Evolutionary conservation across 2,888 invertebrate genomes (phyloP).

Genomic region (Hydriomena furcata): DNA sequence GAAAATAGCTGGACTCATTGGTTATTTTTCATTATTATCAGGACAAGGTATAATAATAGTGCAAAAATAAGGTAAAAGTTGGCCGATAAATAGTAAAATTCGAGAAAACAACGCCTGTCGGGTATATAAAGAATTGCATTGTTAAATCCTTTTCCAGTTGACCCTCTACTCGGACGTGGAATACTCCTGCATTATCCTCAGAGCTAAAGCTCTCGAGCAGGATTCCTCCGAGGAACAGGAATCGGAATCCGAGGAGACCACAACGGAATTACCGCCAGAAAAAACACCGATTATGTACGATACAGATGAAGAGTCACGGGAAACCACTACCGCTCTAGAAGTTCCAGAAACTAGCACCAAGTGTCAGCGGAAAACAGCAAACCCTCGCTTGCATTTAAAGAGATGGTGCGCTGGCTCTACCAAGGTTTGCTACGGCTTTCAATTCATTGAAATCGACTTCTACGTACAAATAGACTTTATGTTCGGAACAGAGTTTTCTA

Average conservation of each 20-base stretch:
- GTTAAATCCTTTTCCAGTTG: conserved; percentile 37
- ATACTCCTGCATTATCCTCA: conserved; percentile 51
- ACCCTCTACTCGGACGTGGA: conserved; percentile 45
- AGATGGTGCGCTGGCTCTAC: conserved; percentile 45
- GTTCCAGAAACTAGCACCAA: too few species aligned
- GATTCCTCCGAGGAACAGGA: neutral
- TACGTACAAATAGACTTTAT: conserved; percentile 42
- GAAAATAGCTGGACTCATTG: too few species aligned
- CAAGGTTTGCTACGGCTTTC: conserved; percentile 41
- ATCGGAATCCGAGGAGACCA: neutral
- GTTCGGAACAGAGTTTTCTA: conserved; percentile 28
- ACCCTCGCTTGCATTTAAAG: conserved; percentile 39
- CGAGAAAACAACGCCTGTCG: too few species aligned
- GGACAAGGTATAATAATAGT: too few species aligned
- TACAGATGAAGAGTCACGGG: too few species aligned
- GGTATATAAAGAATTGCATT: too few species aligned
- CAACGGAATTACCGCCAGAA: neutral
- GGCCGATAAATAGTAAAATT: too few species aligned
- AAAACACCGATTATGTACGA: too few species aligned
- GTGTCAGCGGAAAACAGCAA: neutral
- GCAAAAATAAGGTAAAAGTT: too few species aligned
- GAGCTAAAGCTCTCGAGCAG: conserved; percentile 22
- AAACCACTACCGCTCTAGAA: neutral
- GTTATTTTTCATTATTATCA: too few species aligned
- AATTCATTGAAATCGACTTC: conserved; percentile 46